Evolutionary conservation across 2,888 invertebrate genomes (phyloP).

Genomic region (Congeria kusceri): DNA sequence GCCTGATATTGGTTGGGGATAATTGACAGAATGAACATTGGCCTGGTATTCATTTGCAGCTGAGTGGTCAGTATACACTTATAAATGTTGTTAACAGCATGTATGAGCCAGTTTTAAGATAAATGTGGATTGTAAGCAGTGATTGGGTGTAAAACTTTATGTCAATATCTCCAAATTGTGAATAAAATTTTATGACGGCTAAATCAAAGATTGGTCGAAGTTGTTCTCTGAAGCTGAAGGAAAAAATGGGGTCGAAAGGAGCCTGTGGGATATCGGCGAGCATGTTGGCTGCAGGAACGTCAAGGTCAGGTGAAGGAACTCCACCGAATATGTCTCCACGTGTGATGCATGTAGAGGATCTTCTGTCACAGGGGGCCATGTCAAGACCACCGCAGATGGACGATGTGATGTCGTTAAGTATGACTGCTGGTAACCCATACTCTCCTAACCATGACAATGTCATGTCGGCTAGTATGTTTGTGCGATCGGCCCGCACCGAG

Average conservation of each 20-base stretch:
- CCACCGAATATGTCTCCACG: neutral
- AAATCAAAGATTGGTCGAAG: constrained; percentile 7
- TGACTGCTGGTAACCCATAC: neutral
- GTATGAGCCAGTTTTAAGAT: neutral
- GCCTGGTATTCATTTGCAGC: neutral
- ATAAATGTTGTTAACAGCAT: neutral
- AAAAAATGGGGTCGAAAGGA: neutral
- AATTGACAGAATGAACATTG: neutral
- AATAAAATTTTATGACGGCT: neutral
- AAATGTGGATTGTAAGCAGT: neutral
- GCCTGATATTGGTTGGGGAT: constrained; percentile 8
- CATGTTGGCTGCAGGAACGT: neutral
- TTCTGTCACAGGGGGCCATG: no score
- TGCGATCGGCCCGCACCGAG: constrained; percentile 17
- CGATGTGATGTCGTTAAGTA: constrained; percentile 4
- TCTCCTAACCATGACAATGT: neutral
- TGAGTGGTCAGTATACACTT: neutral
- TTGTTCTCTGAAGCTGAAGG: constrained; percentile 4
- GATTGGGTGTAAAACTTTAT: no score
- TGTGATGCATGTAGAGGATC: no score
- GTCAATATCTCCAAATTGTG: neutral
- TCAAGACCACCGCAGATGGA: constrained; percentile 2
- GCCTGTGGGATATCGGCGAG: neutral
- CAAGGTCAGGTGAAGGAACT: neutral
- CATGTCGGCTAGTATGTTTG: constrained; percentile 14